A percentile compares a stretch with the other conserved stretches of the same genome.
Evolutionary conservation across 2,797 vertebrate genomes (phyloP).

Genomic region (Synaphobranchus kaupii): DNA sequence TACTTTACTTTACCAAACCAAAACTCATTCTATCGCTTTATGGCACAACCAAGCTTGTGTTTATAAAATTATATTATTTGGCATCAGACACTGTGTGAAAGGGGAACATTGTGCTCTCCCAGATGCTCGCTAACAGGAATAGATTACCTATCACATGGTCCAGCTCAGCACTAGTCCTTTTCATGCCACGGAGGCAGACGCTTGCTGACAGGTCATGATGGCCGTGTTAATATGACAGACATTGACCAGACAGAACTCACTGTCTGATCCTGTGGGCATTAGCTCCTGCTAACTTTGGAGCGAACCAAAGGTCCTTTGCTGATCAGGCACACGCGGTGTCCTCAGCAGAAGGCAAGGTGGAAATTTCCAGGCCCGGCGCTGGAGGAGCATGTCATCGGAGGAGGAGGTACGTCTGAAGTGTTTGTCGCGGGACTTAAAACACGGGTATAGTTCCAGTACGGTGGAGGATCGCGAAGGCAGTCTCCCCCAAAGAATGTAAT

Average conservation of each 20-base stretch:
- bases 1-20: neutral
- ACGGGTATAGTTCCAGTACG: neutral
- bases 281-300: neutral
- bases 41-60: neutral
- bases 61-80: neutral
- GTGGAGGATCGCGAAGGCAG: neutral
- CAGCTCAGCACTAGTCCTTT: neutral
- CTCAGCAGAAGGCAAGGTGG: neutral
- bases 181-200: neutral
- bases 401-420: neutral
- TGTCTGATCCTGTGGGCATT: neutral
- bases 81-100: neutral
- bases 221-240: neutral
- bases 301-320: constrained; percentile 8
- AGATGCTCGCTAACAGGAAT: neutral
- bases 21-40: neutral
- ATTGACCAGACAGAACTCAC: neutral
- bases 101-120: neutral
- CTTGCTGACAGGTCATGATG: neutral
- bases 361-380: neutral
- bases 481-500: too few species aligned
- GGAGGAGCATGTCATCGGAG: neutral
- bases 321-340: neutral
- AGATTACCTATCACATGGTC: constrained; percentile 11
- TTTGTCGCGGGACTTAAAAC: neutral